Evolutionary conservation across 1,140 invertebrate species (phyloP).

Genomic region (Fopius arisanus): DNA sequence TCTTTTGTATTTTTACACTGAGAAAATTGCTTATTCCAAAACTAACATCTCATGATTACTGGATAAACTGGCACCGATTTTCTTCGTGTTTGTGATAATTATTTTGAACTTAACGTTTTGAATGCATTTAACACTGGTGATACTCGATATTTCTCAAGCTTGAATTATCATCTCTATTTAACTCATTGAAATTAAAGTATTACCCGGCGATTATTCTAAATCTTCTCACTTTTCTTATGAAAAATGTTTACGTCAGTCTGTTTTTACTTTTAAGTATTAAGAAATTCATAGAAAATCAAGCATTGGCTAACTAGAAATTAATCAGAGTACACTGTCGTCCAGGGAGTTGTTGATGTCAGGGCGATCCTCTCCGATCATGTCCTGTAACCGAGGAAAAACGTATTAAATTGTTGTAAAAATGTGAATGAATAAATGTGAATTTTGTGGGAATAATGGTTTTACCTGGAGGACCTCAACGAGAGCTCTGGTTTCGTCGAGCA

Average conservation of each 20-base stretch:
- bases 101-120: neutral
- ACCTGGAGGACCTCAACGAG: constrained; percentile 76
- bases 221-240: neutral
- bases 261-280: neutral
- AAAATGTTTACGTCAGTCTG: constrained; percentile 1
- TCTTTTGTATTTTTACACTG: neutral
- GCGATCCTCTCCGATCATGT: constrained; percentile 59
- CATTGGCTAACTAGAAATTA: neutral
- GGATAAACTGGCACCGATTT: neutral
- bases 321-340: constrained; percentile 52
- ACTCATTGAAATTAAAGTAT: neutral
- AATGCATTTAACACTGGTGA: constrained; percentile 7
- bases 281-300: constrained; percentile 10
- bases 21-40: neutral
- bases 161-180: neutral
- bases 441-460: constrained; percentile 34
- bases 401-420: constrained; percentile 17
- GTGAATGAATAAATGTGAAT: constrained; percentile 6
- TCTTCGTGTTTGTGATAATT: neutral
- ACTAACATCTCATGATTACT: neutral
- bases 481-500: constrained; percentile 72
- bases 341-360: constrained; percentile 58
- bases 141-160: neutral
- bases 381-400: constrained; percentile 43
- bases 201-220: neutral